Evolutionary conservation across 1,140 invertebrate species (phyloP).

Genomic region (Onthophagus taurus): DNA sequence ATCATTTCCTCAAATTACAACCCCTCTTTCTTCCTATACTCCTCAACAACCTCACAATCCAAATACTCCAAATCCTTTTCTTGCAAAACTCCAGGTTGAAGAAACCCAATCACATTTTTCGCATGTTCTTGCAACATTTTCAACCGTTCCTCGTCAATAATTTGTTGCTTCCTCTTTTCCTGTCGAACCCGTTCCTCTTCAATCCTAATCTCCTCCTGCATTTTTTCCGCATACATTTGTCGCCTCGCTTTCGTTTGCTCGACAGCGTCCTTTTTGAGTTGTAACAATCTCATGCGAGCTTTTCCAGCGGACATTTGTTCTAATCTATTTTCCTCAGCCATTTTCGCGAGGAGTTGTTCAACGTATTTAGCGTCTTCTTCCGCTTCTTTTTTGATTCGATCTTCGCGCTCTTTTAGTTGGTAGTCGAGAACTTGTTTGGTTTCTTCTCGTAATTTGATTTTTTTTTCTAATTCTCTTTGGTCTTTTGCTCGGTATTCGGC

Average conservation of each 20-base stretch:
- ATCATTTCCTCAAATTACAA: not conserved
- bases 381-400: constrained; percentile 12
- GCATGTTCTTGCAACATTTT: constrained; percentile 38
- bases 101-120: constrained; percentile 35
- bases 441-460: not conserved
- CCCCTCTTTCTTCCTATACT: constrained; percentile 6
- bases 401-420: not conserved
- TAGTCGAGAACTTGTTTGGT: not conserved
- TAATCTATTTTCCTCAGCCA: constrained; percentile 31
- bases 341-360: constrained; percentile 28
- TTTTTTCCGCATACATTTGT: constrained; percentile 30
- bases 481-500: not conserved
- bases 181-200: no score
- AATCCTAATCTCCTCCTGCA: constrained; percentile 26
- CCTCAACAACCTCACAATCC: constrained; percentile 21
- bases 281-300: constrained; percentile 30
- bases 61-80: constrained; percentile 36
- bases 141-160: constrained; percentile 39
- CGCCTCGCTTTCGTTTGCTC: constrained; percentile 30
- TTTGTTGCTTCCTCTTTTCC: constrained; percentile 26
- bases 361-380: constrained; percentile 26
- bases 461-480: not conserved
- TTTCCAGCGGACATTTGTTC: constrained; percentile 34
- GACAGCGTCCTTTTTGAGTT: constrained; percentile 30
- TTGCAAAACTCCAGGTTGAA: constrained; percentile 35